phyloP scores from a whole-genome alignment of 2,888 invertebrate species.

The Megamerina dolium region DNA sequence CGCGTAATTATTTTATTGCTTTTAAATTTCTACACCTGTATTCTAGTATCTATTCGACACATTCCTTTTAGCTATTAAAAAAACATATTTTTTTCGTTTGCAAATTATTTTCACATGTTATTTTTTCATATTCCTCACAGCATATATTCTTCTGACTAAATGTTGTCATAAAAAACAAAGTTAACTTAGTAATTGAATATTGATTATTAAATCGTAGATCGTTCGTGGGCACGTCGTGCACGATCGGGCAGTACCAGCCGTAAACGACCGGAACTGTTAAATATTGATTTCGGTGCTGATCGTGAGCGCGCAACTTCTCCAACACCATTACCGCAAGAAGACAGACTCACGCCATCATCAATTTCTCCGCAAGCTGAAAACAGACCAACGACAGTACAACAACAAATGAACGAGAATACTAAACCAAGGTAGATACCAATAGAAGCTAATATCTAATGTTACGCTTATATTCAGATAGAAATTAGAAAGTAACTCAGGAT shows the following conservation, averaged over 20 bases:
- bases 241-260: constrained; percentile 61
- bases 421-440: constrained; percentile 54
- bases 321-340: constrained; percentile 55
- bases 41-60: no score
- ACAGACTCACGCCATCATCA: constrained; percentile 30
- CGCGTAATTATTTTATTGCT: no score
- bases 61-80: no score
- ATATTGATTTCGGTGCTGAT: constrained; percentile 66
- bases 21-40: no score
- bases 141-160: no score
- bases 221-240: constrained; percentile 80
- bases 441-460: not conserved
- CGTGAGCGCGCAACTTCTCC: constrained; percentile 68
- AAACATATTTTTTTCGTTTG: no score
- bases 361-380: constrained; percentile 26
- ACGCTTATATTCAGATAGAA: not conserved
- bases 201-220: constrained; percentile 53
- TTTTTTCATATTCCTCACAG: no score
- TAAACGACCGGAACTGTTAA: constrained; percentile 71
- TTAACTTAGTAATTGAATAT: no score
- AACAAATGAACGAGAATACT: constrained; percentile 48
- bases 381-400: constrained; percentile 20
- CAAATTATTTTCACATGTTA: no score
- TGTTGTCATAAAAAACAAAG: no score
- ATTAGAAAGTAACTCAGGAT: no score